phyloP scores from a whole-genome alignment of 2,797 vertebrate species.

The Pipistrellus pipistrellus region DNA sequence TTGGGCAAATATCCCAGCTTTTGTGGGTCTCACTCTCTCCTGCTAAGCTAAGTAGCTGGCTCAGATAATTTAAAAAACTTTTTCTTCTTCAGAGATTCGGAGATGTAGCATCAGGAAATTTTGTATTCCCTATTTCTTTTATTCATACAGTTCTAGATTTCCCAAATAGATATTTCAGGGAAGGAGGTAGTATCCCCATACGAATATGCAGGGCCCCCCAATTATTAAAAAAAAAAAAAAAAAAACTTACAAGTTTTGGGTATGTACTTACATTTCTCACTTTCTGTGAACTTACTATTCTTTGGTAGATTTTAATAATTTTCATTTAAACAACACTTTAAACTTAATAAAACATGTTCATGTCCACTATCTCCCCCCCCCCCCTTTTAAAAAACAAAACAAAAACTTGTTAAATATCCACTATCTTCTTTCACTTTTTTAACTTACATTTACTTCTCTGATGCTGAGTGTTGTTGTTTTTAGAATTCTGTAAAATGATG shows the following conservation, averaged over 20 bases:
- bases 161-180: not conserved
- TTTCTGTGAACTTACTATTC: not conserved
- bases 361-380: not conserved
- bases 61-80: not conserved
- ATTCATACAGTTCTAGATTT: not conserved
- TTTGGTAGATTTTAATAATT: slow-evolving; percentile 10
- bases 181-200: not conserved
- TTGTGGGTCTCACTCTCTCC: not conserved
- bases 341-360: not conserved
- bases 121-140: not conserved
- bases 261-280: not conserved
- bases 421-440: not conserved
- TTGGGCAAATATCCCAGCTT: fast-evolving
- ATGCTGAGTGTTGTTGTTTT: not conserved
- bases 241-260: not conserved
- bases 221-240: not conserved
- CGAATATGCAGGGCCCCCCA: not conserved
- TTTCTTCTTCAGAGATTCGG: not conserved
- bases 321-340: not conserved
- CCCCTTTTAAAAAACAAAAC: not conserved
- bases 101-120: not conserved
- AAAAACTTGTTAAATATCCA: not conserved
- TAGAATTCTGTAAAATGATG: not conserved
- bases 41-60: not conserved
- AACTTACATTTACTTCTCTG: slow-evolving; percentile 8